Base-by-base conservation (phyloP, 2,888 invertebrate genomes). In the Allolobophora icterica region DNA sequence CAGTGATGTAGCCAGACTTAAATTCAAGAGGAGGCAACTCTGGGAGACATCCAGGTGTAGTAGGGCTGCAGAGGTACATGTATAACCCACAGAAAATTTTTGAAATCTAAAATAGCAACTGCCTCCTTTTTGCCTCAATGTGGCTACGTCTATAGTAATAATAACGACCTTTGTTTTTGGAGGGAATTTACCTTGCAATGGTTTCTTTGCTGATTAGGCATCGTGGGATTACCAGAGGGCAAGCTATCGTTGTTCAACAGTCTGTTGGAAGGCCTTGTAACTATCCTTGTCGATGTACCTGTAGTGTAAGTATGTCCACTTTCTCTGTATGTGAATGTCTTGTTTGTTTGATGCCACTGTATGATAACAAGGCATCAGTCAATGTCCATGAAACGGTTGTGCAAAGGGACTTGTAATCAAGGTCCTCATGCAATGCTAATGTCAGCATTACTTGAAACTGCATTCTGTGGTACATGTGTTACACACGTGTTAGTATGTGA, bases 211-310 rank as follows among this genome's bases (percentile, higher is more conserved):
- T 87, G 87, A n/a, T 30, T 87, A 87, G 87, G 87, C 8, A 38
- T 35, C 6, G 24, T 87, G 34, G 35, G 35, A 87, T 33, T 87
- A 24, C 38, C 87, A 33, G 87, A 87, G 19, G 87, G 34, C 24
- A 87, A 87, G 87, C 34, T 87, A 13, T 34, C 87, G 8, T 19
- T 38, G 38, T 35, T 87, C 87, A 35, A 19, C 38, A 87, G 87
- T 34, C 87, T 87, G 21, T 17, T 98, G 91, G 97, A 97, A 93
- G 96, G 97, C 0, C 96, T 98, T 5, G 97, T 98, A 21, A 97
- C 97, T 92, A 96, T 98, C 4, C 96, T 98, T 89, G 97, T 97
- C 4, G 97, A 98, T 94, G 97, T 98, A 40, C 98, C 98, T 38
- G 96, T 98, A 15, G 97, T 96, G 97, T 97, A 94, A 96, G 97